A percentile compares a stretch with the other conserved stretches of the same genome.
These are phyloP conservation scores for Coptodon bakossiorum DNA, from an alignment of 2,113 vertebrate species.

Conservation along the genomic window DNA sequence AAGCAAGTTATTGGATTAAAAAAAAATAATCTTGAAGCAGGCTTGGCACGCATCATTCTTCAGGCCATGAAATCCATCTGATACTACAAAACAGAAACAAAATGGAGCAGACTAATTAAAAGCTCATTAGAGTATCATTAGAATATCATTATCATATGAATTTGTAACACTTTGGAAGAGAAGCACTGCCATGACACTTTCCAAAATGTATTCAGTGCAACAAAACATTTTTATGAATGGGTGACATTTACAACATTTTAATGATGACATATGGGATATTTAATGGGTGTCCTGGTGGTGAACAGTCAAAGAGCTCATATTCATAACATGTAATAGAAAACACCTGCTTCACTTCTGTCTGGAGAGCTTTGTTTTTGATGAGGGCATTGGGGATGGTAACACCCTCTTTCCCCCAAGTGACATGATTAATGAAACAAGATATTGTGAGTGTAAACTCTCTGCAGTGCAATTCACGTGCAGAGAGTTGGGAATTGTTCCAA, in stretches of 20 bases:
- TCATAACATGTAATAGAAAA: background rate
- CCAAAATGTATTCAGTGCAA: background rate
- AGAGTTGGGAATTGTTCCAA: background rate
- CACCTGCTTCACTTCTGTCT: background rate
- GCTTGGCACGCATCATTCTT: background rate
- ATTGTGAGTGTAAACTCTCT: background rate
- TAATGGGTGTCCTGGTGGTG: background rate
- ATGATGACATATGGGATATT: background rate
- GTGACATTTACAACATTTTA: background rate
- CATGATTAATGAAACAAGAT: background rate
- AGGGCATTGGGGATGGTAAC: background rate
- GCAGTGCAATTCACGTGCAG: background rate
- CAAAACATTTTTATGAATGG: background rate
- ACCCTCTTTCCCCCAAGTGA: background rate
- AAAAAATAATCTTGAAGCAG: background rate
- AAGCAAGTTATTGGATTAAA: background rate
- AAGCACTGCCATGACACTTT: background rate
- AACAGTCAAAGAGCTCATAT: background rate
- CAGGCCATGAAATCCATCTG: background rate
- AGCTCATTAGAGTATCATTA: background rate
- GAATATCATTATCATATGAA: background rate
- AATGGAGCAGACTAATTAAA: constrained; percentile 17
- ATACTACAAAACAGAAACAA: background rate
- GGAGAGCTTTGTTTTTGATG: background rate
- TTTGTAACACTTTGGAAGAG: background rate